phyloP scores from a whole-genome alignment of 1,140 invertebrate species.

The Anthonomus grandis region DNA sequence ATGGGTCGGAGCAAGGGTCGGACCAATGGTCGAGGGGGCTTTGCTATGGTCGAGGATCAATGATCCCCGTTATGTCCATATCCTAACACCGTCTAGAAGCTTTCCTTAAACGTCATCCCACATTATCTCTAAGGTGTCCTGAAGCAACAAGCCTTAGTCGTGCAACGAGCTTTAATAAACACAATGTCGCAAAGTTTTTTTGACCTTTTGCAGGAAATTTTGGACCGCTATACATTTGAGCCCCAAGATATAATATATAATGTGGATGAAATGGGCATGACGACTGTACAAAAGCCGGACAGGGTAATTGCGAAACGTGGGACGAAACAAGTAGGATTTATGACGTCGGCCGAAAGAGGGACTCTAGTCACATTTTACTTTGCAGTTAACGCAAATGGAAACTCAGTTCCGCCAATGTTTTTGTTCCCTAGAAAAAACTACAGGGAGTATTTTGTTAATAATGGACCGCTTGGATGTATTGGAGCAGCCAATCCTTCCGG shows the following conservation, averaged over 20 bases:
- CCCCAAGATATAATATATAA: no score
- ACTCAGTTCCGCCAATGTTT: conserved; percentile 15
- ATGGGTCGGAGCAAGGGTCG: no score
- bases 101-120: no score
- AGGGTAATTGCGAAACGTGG: conserved; percentile 2
- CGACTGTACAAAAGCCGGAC: conserved; percentile 2
- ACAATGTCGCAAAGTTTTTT: neutral
- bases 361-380: neutral
- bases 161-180: neutral
- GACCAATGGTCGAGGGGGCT: no score
- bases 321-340: no score
- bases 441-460: conserved; percentile 14
- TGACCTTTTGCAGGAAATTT: conserved; percentile 21
- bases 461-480: conserved; percentile 18
- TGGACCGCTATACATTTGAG: conserved; percentile 44
- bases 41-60: no score
- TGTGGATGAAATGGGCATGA: conserved; percentile 47
- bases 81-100: neutral
- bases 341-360: neutral
- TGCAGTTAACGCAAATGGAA: conserved; percentile 12
- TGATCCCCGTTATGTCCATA: no score
- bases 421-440: conserved; percentile 21
- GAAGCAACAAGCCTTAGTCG: no score
- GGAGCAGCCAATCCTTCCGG: conserved; percentile 16
- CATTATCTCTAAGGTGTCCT: no score